Evolutionary conservation across 1,140 invertebrate genomes (phyloP), one percentile per base, ranked within the genome.

Genomic region (Macrotrachela quadricornifera): DNA sequence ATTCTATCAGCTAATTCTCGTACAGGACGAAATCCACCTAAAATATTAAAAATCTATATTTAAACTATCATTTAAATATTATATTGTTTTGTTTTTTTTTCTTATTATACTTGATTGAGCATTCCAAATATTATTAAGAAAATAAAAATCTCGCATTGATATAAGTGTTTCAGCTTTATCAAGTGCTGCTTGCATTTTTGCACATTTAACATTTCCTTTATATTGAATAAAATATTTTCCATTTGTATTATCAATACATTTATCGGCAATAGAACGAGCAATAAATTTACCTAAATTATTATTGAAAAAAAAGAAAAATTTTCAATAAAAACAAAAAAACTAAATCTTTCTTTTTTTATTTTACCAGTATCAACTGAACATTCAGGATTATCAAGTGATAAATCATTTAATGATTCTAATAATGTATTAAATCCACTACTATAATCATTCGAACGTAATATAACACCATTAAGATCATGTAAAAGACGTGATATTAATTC

Each of bases 281-380:
- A 88, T 79, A 66, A 88, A 91, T 71, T 86, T 86, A 57, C 80
- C 85, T 50, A 88, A 64, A n/a, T n/a, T n/a, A n/a, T n/a, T n/a
- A n/a, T n/a, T n/a, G n/a, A n/a, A n/a, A n/a, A 56, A 55, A 30
- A 65, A 60, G 49, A 55, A 12, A 10, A 51, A 18, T 56, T 44
- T 13, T 16, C 46, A 43, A 36, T 1, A 10, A 48, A 38, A 37
- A 49, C 39, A 45, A 49, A 14, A 46, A 21, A 43, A 56, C 6
- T 10, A 8, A 15, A 4, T 30, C 2, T 4, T 30, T 4, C 8
- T 30, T 30, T 4, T 30, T 55, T 9, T 47, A 30, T 17, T n/a
- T 53, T 10, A 36, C 18, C 42, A 40, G 10, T 63, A 60, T 72
- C 71, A 6, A 76, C 75, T 1, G 81, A 75, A 16, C 85, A 85